Percentiles rank a stretch among this genome's conserved stretches.
phyloP scores from a whole-genome alignment of 1,140 invertebrate genomes.

The Bombyx mori region ASM3026992v2 NC_085130.1:3864501-3865000 shows the following conservation, averaged over 20 bases:
- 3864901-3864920: too few species aligned
- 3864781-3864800: neutral
- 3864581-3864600: slow-evolving; percentile 39
- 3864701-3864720: slow-evolving; percentile 1
- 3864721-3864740: slow-evolving; percentile 4
- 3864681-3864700: neutral
- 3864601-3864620: slow-evolving; percentile 47
- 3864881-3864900: too few species aligned
- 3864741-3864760: too few species aligned
- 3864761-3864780: neutral
- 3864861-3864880: too few species aligned
- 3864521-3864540: too few species aligned
- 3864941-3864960: too few species aligned
- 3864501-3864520: neutral
- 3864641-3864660: slow-evolving; percentile 18
- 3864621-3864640: slow-evolving; percentile 32
- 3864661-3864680: slow-evolving; percentile 1
- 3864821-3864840: too few species aligned
- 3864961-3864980: too few species aligned
- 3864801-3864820: too few species aligned
- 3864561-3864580: slow-evolving; percentile 39
- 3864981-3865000: too few species aligned
- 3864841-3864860: too few species aligned
- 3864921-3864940: too few species aligned
- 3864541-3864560: slow-evolving; percentile 21